Base-by-base conservation (phyloP, 2,113 vertebrate genomes). In the Malaclemys terrapin region DNA sequence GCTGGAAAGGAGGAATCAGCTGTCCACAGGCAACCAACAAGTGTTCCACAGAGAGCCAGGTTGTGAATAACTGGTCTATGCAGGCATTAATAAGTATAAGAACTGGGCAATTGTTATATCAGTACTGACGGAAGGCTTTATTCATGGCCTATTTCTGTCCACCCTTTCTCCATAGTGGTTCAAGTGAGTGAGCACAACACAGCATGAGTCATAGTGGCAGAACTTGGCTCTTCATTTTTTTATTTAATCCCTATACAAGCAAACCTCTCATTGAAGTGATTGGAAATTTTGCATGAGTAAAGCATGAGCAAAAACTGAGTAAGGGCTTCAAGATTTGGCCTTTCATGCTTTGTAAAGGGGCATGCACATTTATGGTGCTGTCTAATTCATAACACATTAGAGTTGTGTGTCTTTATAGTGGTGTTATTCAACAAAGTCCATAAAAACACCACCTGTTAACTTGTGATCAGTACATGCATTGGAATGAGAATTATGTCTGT, bases 91-190 rank as follows among this genome's bases (percentile, higher is more conserved):
- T 72, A 72, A 38, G 4, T 22, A 35, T 10, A 38, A 38, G 65
- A 72, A 72, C n/a, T 22, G 19, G 19, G 19, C n/a, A 72, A 72
- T 10, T 10, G 65, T 72, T 22, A 5, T 72, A 38, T 38, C 65
- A 38, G 35, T 20, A 38, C 22, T 72, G 65, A 72, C 35, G 38
- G 19, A 72, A 72, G 1, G 5, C 6, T 75, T 88, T 16, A 76
- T 65, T 45, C 57, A 57, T 65, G 47, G 53, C 59, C 87, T 85
- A 50, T 27, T 42, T 92, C 91, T 96, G 53, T 92, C 87, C 85
- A 47, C 24, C 82, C 81, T 93, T 88, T 87, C 53, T 93, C 91
- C 92, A 89, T 31, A 87, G 27, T 89, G 88, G 90, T 69, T 86
- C 75, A 54, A 50, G 29, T 88, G 29, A 79, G 79, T 47, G 42